Conservation (phyloP, 2,888 invertebrate species). For the Blomia tropicalis region DNA sequence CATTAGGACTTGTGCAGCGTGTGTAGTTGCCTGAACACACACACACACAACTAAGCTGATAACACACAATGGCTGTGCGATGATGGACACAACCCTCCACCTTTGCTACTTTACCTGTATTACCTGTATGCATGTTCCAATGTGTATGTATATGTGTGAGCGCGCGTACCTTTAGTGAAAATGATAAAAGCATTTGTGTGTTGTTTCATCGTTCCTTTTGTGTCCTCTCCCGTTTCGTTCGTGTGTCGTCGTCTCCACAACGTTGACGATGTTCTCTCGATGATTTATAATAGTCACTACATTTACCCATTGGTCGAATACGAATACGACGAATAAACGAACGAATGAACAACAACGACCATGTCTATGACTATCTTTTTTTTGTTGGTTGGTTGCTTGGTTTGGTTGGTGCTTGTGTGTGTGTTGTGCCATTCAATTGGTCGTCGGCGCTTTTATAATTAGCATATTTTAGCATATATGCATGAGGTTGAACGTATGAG, state of each 20-base stretch:
- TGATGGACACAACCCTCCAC: slow-evolving; percentile 5
- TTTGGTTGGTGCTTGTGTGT: too few relatives aligned
- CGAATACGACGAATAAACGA: too few relatives aligned
- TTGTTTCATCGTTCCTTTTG: slow-evolving; percentile 5
- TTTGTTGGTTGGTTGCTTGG: not conserved
- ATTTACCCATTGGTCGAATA: not conserved
- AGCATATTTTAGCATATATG: slow-evolving; percentile 14
- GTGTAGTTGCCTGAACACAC: not conserved
- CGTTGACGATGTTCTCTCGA: slow-evolving; percentile 1
- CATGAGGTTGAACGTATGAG: too few relatives aligned
- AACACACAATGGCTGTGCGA: not conserved
- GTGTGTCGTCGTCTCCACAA: too few relatives aligned
- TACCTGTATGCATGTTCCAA: too few relatives aligned
- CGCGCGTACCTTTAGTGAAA: too few relatives aligned
- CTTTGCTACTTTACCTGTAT: not conserved
- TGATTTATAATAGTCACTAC: slow-evolving; percentile 1
- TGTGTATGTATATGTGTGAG: too few relatives aligned
- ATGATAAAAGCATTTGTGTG: slow-evolving; percentile 11
- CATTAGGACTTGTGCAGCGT: slow-evolving; percentile 8
- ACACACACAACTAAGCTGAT: too few relatives aligned
- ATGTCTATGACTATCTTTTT: not conserved
- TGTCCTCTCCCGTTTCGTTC: too few relatives aligned
- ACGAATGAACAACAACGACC: too few relatives aligned
- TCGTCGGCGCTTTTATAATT: slow-evolving; percentile 11
- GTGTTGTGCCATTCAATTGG: too few relatives aligned